Evolutionary conservation across 2,113 vertebrate genomes (phyloP).

Genomic region (Oncorhynchus tshawytscha): DNA sequence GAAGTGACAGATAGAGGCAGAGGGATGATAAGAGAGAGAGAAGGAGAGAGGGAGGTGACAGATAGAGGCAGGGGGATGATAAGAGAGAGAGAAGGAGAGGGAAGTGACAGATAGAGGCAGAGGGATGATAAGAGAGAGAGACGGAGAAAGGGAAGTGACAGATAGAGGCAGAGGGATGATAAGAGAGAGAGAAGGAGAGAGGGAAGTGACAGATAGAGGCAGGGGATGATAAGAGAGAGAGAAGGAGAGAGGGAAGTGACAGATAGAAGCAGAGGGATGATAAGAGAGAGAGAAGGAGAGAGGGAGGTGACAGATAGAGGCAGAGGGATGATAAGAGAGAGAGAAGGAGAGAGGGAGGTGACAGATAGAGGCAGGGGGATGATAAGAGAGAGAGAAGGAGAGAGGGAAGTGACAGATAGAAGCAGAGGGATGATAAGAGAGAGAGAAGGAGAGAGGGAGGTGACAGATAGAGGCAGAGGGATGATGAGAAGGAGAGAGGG

Average conservation of each 20-base stretch:
- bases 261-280: too few relatives aligned
- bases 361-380: conserved; percentile 23
- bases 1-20: too few relatives aligned
- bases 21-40: too few relatives aligned
- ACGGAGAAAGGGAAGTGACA: conserved; percentile 1
- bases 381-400: conserved; percentile 16
- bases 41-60: too few relatives aligned
- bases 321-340: not conserved
- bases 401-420: conserved; percentile 14
- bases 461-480: conserved; percentile 4
- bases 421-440: conserved; percentile 19
- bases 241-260: conserved; percentile 24
- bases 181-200: not conserved
- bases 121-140: not conserved
- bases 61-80: too few relatives aligned
- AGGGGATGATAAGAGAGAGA: too few relatives aligned
- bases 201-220: too few relatives aligned
- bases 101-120: too few relatives aligned
- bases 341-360: not conserved
- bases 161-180: too few relatives aligned
- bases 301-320: conserved; percentile 35
- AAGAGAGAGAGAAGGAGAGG: not conserved
- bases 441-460: conserved; percentile 1
- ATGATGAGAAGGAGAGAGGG: conserved; percentile 1
- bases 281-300: conserved; percentile 19